phyloP scores from a whole-genome alignment of 2,888 invertebrate genomes.

The Chrysolina haemoptera region DNA sequence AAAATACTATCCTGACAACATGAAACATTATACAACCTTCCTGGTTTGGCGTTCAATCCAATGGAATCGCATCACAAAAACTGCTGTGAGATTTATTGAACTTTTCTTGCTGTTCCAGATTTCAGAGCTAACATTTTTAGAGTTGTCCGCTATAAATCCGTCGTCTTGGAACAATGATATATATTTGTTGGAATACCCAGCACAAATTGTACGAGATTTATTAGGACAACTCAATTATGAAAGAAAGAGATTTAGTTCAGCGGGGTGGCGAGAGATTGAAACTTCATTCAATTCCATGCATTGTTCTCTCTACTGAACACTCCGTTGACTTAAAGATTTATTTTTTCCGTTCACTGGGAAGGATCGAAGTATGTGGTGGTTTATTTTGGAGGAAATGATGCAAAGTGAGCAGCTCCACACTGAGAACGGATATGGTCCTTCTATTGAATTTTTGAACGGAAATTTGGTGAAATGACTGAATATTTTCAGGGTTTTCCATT shows the following conservation, averaged over 20 bases:
- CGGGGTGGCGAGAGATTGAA: background rate
- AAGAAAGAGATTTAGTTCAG: conserved; percentile 5
- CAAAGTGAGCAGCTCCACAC: too few species aligned
- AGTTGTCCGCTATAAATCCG: conserved; percentile 36
- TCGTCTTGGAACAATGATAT: conserved; percentile 31
- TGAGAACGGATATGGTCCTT: too few species aligned
- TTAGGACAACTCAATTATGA: conserved; percentile 37
- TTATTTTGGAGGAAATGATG: too few species aligned
- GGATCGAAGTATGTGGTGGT: too few species aligned
- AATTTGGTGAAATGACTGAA: too few species aligned
- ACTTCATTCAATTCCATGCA: background rate
- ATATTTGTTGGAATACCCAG: conserved; percentile 33
- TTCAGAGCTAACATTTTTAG: conserved; percentile 31
- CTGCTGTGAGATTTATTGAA: conserved; percentile 13
- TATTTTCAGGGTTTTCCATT: too few species aligned
- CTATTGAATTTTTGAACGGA: too few species aligned
- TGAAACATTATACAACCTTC: background rate
- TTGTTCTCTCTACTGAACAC: background rate
- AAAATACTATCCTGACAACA: background rate
- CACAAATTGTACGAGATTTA: conserved; percentile 37
- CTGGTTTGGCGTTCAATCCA: background rate
- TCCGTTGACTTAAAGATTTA: background rate
- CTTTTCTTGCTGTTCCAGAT: conserved; percentile 20
- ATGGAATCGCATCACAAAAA: background rate
- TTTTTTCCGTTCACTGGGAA: background rate